Evolutionary conservation across 2,113 vertebrate genomes (phyloP).

Genomic region (Pardalotus punctatus): DNA sequence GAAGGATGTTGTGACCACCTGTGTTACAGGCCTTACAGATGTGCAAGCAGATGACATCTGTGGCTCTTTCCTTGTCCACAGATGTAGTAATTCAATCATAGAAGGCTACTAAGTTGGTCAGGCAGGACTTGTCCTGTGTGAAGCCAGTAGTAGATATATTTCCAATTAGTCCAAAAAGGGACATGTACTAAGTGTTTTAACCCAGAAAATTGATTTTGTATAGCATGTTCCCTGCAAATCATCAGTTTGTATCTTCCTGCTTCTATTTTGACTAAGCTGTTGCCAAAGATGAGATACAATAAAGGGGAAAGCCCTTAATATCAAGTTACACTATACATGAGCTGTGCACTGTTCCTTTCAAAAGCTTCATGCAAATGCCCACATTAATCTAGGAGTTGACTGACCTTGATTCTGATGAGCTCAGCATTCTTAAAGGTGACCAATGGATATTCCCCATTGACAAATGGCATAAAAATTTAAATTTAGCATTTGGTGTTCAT

Average conservation of each 20-base stretch:
- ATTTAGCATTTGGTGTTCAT: not conserved
- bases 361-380: not conserved
- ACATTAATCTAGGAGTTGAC: not conserved
- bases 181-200: not conserved
- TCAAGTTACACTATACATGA: not conserved
- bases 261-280: not conserved
- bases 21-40: not conserved
- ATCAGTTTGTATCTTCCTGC: not conserved
- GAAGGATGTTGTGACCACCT: accelerated
- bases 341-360: not conserved
- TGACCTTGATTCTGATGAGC: not conserved
- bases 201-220: not conserved
- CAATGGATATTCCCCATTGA: not conserved
- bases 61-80: not conserved
- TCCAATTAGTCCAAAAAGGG: not conserved
- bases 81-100: not conserved
- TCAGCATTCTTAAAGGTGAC: not conserved
- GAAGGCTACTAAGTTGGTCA: not conserved
- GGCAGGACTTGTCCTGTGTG: not conserved
- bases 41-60: not conserved
- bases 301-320: not conserved
- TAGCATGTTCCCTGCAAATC: not conserved
- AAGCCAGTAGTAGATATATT: not conserved
- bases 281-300: not conserved
- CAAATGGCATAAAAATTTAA: not conserved